Conservation (phyloP, 2,888 invertebrate genomes). For the Lacanobia wlatinum region DNA sequence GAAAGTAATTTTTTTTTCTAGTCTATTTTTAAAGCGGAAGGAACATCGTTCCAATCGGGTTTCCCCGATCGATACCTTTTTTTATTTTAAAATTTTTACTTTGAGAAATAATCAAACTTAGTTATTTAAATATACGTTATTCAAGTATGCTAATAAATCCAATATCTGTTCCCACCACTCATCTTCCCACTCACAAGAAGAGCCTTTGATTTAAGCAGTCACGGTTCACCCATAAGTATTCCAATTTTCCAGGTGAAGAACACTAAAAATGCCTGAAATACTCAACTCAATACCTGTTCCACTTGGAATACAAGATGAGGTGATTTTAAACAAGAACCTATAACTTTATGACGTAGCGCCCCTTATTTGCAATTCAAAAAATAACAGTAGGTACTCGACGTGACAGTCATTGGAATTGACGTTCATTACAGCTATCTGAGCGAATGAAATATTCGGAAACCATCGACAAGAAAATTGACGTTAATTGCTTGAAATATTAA, state of each 20-base stretch:
- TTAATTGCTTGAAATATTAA: slow-evolving; percentile 77
- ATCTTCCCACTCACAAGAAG: slow-evolving; percentile 7
- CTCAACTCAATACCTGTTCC: slow-evolving; percentile 36
- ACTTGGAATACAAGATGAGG: slow-evolving; percentile 58
- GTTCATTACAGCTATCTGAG: slow-evolving; percentile 68
- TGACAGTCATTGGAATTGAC: slow-evolving; percentile 70
- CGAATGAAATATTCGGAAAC: slow-evolving; percentile 71
- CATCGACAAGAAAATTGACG: slow-evolving; percentile 74
- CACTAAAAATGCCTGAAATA: slow-evolving; percentile 42
- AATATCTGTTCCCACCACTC: neutral
- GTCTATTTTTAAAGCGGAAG: neutral
- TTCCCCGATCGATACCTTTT: neutral
- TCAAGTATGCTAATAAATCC: slow-evolving; percentile 1
- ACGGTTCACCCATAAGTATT: slow-evolving; percentile 28
- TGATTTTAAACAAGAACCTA: slow-evolving; percentile 56
- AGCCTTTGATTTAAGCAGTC: slow-evolving; percentile 26
- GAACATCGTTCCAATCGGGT: neutral
- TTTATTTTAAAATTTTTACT: neutral
- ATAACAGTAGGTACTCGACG: slow-evolving; percentile 58
- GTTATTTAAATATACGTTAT: neutral
- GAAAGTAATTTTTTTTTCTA: too few species aligned
- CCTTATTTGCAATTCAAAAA: slow-evolving; percentile 65
- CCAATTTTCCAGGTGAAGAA: slow-evolving; percentile 48
- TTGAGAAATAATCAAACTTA: neutral
- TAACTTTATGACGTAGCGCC: slow-evolving; percentile 54